Evolutionary conservation across 1,140 invertebrate genomes (phyloP).

Genomic region (Euwallacea similis): DNA sequence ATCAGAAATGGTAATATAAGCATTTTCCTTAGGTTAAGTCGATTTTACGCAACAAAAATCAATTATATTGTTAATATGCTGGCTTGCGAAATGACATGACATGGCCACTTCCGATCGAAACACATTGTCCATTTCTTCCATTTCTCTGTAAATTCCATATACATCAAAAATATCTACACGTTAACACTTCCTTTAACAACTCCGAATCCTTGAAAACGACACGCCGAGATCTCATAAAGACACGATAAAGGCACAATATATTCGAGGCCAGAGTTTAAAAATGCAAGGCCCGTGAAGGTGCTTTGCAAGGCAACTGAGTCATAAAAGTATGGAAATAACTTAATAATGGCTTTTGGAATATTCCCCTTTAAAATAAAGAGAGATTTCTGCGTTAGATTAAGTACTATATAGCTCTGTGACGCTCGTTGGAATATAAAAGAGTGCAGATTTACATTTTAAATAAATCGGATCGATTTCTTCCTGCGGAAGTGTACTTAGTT

Average conservation of each 20-base stretch:
- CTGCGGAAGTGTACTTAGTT: too few relatives aligned
- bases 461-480: too few relatives aligned
- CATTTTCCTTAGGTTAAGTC: too few relatives aligned
- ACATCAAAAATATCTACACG: neutral
- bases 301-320: conserved; percentile 5
- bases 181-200: neutral
- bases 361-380: conserved; percentile 10
- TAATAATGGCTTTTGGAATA: conserved; percentile 21
- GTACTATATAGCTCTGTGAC: neutral
- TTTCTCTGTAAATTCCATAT: neutral
- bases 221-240: neutral
- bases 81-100: neutral
- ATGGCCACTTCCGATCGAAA: neutral
- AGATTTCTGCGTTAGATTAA: neutral
- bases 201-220: neutral
- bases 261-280: conserved; percentile 6
- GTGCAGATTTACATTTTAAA: neutral
- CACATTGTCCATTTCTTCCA: too few relatives aligned
- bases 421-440: conserved; percentile 9
- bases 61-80: too few relatives aligned
- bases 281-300: neutral
- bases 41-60: too few relatives aligned
- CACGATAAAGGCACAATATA: neutral
- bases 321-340: conserved; percentile 20
- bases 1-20: too few relatives aligned